A percentile compares a stretch with the other conserved stretches of the same genome.
Conservation (phyloP, 2,113 vertebrate genomes). For the Calcarius ornatus region DNA sequence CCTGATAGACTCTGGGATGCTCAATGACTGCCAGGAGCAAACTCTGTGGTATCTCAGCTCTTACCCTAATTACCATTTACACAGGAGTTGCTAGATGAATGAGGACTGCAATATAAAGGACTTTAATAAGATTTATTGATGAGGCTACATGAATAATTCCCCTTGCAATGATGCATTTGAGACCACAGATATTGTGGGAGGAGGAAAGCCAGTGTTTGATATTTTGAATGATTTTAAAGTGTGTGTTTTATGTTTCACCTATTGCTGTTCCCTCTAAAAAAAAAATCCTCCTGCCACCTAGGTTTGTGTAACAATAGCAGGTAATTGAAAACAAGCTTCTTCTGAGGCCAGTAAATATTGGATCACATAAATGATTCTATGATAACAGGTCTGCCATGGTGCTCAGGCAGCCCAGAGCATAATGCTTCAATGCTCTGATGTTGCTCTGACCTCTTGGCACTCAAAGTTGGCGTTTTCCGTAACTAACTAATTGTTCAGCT, state of each 20-base stretch:
- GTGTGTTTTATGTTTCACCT: not conserved
- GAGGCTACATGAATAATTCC: constrained; percentile 45
- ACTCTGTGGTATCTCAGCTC: constrained; percentile 28
- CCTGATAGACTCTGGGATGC: not conserved
- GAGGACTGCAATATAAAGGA: constrained; percentile 10
- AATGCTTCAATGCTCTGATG: rapidly evolving
- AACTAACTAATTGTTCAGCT: constrained; percentile 35
- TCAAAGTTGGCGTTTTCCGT: not conserved
- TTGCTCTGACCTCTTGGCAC: not conserved
- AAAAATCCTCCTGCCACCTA: not conserved
- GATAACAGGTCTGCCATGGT: not conserved
- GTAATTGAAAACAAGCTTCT: not conserved
- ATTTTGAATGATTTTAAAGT: not conserved
- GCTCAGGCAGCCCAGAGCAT: not conserved
- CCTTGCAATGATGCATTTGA: constrained; percentile 8
- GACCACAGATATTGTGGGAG: not conserved
- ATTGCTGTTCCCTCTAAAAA: not conserved
- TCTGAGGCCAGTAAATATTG: not conserved
- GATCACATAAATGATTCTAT: not conserved
- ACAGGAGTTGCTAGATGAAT: not conserved
- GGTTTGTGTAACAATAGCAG: not conserved
- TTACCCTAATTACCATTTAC: constrained; percentile 46
- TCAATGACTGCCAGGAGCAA: constrained; percentile 50
- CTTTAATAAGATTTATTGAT: constrained; percentile 48
- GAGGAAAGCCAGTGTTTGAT: not conserved